Evolutionary conservation across 30 jellyfish, hydroid and myxozoan species (phyloP).

Genomic region (Hydractinia echinata): DNA sequence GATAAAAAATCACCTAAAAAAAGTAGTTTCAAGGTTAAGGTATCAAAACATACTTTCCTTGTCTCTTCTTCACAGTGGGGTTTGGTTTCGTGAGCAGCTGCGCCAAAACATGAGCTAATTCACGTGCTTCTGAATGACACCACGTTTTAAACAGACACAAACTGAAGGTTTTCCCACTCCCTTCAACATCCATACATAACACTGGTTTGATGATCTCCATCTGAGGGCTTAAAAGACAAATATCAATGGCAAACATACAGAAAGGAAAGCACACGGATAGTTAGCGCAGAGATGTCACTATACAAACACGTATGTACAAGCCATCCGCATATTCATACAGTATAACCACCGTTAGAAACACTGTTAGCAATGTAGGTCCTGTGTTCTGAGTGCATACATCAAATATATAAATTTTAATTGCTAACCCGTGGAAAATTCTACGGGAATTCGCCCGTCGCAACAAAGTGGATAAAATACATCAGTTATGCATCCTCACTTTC

Average conservation of each 20-base stretch:
- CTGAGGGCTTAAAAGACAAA: conserved; percentile 54
- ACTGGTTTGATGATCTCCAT: conserved; percentile 78
- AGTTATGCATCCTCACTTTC: no score
- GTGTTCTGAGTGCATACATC: no score
- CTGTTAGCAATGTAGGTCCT: no score
- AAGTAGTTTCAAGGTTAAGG: background rate
- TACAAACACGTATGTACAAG: no score
- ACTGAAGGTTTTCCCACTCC: conserved; percentile 49
- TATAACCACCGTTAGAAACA: no score
- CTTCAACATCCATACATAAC: conserved; percentile 63
- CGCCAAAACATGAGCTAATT: conserved; percentile 76
- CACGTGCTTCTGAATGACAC: conserved; percentile 83
- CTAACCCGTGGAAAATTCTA: no score
- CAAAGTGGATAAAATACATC: no score
- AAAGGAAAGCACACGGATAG: no score
- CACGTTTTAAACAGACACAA: conserved; percentile 81
- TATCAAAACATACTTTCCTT: conserved; percentile 41
- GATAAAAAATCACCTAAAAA: background rate
- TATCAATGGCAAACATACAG: background rate
- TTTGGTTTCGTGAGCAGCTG: conserved; percentile 53
- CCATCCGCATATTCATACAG: no score
- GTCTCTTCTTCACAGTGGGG: conserved; percentile 43
- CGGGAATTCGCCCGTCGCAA: no score
- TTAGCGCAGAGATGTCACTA: no score
- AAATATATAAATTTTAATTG: no score